Evolutionary conservation across 2,797 vertebrate genomes (phyloP), one percentile per base, ranked within the genome.

Genomic region (Poeciliopsis infans): DNA sequence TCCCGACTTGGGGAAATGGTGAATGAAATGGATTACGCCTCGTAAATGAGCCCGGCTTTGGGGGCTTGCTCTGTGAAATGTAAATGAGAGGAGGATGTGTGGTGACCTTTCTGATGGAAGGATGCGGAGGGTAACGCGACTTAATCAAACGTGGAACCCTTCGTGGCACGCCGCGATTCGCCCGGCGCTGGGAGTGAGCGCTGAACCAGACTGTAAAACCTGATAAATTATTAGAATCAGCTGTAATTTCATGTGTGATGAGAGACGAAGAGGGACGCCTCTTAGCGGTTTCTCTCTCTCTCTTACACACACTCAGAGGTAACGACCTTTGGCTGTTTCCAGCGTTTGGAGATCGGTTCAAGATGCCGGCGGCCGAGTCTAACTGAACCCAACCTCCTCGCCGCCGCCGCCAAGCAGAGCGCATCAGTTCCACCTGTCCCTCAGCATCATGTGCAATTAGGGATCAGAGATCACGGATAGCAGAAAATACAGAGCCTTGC

Each of bases 141-240:
- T 89, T 92, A 92, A 91, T 94, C 93, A 92, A 88, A 92, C 51
- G 57, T 45, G 86, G 87, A 92, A 90, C 85, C 83, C 81, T 76
- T 51, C 79, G 86, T 59, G 83, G 82, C 80, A 74, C 84, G 77
- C 85, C 64, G 45, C 61, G 89, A 36, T 66, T 64, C 92, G 92
- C 91, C 93, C 90, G 91, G 92, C 76, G 87, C 87, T 84, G 82
- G 83, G 90, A 85, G 85, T 86, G 91, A 93, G 89, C 93, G 76
- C 82, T 85, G 88, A 89, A 90, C 88, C 91, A 78, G 88, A 82
- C 89, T 81, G 76, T 88, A 89, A 88, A 90, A 88, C 79, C 89
- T 80, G 83, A 89, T 94, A 88, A 95, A 95, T 94, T 91, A 95
- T 95, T 94, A 90, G 92, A 92, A 92, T 93, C 86, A 83, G 93